Conservation (phyloP, 1,140 invertebrate species). For the Oryzaephilus surinamensis region DNA sequence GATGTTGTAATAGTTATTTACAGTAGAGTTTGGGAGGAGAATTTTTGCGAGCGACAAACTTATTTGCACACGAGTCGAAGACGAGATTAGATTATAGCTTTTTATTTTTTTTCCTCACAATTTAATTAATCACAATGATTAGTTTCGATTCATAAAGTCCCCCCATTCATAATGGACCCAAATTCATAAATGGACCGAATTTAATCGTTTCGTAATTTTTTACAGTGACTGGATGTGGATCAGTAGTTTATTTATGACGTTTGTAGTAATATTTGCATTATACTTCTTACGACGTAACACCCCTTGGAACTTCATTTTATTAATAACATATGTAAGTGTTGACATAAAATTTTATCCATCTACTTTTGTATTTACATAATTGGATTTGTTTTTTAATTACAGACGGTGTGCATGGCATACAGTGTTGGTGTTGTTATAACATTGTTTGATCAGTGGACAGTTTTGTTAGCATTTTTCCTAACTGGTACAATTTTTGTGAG, state of each 20-base stretch:
- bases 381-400: constrained; percentile 29
- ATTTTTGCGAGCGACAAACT: too few relatives aligned
- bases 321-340: constrained; percentile 57
- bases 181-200: too few relatives aligned
- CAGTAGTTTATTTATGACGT: constrained; percentile 46
- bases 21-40: too few relatives aligned
- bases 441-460: constrained; percentile 56
- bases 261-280: constrained; percentile 49
- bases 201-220: constrained; percentile 19
- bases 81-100: too few relatives aligned
- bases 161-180: too few relatives aligned
- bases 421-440: constrained; percentile 64
- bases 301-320: constrained; percentile 55
- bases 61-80: too few relatives aligned
- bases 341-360: constrained; percentile 3
- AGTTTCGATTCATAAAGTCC: too few relatives aligned
- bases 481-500: constrained; percentile 60
- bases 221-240: constrained; percentile 55
- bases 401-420: constrained; percentile 64
- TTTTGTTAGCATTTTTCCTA: constrained; percentile 64
- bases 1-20: too few relatives aligned
- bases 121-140: too few relatives aligned
- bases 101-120: too few relatives aligned
- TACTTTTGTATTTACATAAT: constrained; percentile 3
- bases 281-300: constrained; percentile 52